Base-by-base conservation (phyloP, 1,140 invertebrate species). In the Sinella curviseta region DNA sequence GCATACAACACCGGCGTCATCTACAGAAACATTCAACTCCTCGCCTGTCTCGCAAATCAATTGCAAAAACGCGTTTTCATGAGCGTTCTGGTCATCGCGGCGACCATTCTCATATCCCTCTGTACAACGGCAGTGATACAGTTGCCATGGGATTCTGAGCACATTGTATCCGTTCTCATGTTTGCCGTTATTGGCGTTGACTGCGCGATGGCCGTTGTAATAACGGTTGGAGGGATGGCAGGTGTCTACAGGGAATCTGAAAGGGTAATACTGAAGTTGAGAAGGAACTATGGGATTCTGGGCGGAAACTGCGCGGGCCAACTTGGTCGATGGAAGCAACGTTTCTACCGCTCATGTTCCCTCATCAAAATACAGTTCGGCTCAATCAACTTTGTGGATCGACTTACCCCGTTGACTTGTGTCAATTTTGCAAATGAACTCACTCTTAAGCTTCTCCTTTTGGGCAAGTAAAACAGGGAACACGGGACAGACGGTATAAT, bases 371-470 rank as follows among this genome's bases (percentile, higher is more conserved):
- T 60, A 14, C 57, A 60, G 24, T 60, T 60, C 24, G 57, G 57
- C 57, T 60, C 57, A 60, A 26, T 26, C 24, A 60, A 60, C 57
- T 60, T 60, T 60, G 24, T 60, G 57, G 57, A 60, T 4, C 57
- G 57, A n/a, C 24, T 17, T 8, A 60, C 57, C 3, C 57, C 57
- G 3, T 60, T 60, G 57, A 26, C 3, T 17, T 60, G 57, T n/a
- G 8, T 60, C 3, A n/a, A 60, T 26, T 60, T 12, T 60, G 57
- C 57, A 60, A 26, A 17, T 12, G 24, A 26, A 12, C 57, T 60
- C 4, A 60, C 57, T n/a, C 12, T 60, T 3, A 16, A 60, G 4
- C 24, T 60, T 3, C 24, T 60, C 12, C 24, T 60, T 8, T 26
- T 60, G 24, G 39, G 39, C 8, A 8, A 48, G 20, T 48, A 48